Base-by-base conservation (phyloP, 2,888 invertebrate species). In the Maniola hyperantus region DNA sequence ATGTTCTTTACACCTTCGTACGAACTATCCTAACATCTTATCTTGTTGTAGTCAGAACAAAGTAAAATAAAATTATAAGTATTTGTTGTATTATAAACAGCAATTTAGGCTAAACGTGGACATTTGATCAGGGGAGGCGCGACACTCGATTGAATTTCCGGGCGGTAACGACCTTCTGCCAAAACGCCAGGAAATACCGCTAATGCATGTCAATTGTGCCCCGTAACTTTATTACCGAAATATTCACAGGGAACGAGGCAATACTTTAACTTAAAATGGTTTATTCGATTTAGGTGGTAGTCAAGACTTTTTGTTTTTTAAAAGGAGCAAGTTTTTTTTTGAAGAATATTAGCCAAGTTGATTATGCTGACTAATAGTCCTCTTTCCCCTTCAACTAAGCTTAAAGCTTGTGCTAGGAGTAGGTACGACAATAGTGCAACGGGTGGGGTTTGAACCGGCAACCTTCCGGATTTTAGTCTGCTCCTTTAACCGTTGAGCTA, bases 191-290 rank as follows among this genome's bases (percentile, higher is more conserved):
- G 91, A 91, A 88, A 89, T 86, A 84, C 84, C 80, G 83, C 80
- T 90, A 91, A 91, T 91, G 90, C 91, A 90, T 88, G 88, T 85
- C 91, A 90, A 91, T 91, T 91, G 84, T 81, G 77, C 82, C 85
- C 84, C 81, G 53, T 83, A 83, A 89, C 72, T 70, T 70, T 64
- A 70, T 72, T 70, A 71, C 68, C 62, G 65, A 55, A 71, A 71
- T 68, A 65, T 70, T 68, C 62, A 55, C 42, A 62, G 64, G 55
- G 65, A 65, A 44, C 5, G 2, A 20, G 18, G 46, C 36, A 18
- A 36, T 60, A 15, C n/a, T 10, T 20, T 34, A 54, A 54, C 50
- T 50, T 50, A 5, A 20, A 26, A 6, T 51, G 26, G 20, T 20
- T 50, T 50, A 20, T 51, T 51, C 48, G 48, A n/a, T 46, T 48